These are phyloP conservation scores for Anagyrus pseudococci DNA, from an alignment of 2,888 invertebrate species.

Conservation along the genomic window DNA sequence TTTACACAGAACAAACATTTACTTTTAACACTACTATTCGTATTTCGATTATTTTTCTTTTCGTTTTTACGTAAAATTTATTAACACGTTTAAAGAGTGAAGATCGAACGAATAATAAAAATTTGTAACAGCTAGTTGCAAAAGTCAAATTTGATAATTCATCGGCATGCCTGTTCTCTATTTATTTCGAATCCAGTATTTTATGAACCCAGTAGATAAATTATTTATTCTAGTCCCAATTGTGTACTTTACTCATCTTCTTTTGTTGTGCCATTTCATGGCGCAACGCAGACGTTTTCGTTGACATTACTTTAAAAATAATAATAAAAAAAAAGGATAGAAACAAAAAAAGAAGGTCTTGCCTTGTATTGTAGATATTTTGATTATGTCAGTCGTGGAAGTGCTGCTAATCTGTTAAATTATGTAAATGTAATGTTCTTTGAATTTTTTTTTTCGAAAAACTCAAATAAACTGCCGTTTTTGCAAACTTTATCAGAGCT, in stretches of 20 bases:
- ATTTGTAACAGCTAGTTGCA: too few relatives aligned
- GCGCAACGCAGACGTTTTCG: constrained; percentile 15
- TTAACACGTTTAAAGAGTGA: too few relatives aligned
- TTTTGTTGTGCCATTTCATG: constrained; percentile 16
- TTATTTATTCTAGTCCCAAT: constrained; percentile 36
- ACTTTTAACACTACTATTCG: too few relatives aligned
- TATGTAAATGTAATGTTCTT: constrained; percentile 33
- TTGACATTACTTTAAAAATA: too few relatives aligned
- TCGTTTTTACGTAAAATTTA: too few relatives aligned
- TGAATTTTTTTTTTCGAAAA: constrained; percentile 18
- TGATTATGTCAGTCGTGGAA: constrained; percentile 18
- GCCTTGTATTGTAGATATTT: background rate
- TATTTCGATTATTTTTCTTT: too few relatives aligned
- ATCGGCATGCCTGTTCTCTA: too few relatives aligned
- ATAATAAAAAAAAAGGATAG: constrained; percentile 3
- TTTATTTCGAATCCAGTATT: too few relatives aligned
- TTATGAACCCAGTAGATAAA: too few relatives aligned
- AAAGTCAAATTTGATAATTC: too few relatives aligned
- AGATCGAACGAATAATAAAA: too few relatives aligned
- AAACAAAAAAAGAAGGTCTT: constrained; percentile 6
- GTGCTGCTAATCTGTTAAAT: constrained; percentile 28
- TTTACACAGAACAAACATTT: too few relatives aligned
- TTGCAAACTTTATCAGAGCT: constrained; percentile 37
- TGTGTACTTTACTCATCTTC: constrained; percentile 7
- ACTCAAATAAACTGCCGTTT: constrained; percentile 30